Evolutionary conservation across 1,140 invertebrate species (phyloP), one percentile per base, ranked within the genome.

Genomic region (Ceratina japonica): DNA sequence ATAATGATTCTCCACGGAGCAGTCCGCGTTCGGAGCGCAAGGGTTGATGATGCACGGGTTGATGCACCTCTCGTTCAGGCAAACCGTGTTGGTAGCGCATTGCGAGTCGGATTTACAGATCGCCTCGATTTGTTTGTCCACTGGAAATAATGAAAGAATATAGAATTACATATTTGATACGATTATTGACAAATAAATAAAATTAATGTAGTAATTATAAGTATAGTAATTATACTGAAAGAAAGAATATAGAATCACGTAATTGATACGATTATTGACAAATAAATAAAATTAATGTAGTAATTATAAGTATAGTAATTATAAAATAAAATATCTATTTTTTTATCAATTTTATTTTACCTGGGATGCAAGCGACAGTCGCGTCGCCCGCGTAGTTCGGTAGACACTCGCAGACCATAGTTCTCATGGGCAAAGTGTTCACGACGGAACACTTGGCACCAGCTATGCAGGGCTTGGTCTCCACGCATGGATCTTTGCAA

Each of bases 371-470:
- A 91, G 96, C 94, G 69, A 96, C 94, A 82, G 97, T 96, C 13
- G 97, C 97, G 90, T 98, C 96, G 79, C 97, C 97, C 80, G 95
- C 94, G 89, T 95, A 97, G 70, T 96, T 97, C 69, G 94, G 95
- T 65, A 96, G 93, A 89, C 97, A 98, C 87, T 96, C 94, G 89
- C 97, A 98, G 61, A 96, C 95, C 95, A 98, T 97, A 20, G 97
- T 97, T 82, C 97, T 94, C 91, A 97, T 94, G 4, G 97, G 97
- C 74, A 98, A 90, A 2, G 96, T 97, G 87, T 98, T 95, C 10
- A 97, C 94, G 0, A 98, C 96, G 2, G 94, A 94, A 89, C 97
- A 98, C 83, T 95, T 94, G 1, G 97, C 97, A 85, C 97, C 95
- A 15, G 91, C 87, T 16, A 96, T 97, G 89, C 97, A 98, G 0